Percentiles rank a stretch among this genome's conserved stretches.
These are phyloP conservation scores for Psittacara wagleri DNA, from an alignment of 2,113 vertebrate genomes.

Conservation along the genomic window DNA sequence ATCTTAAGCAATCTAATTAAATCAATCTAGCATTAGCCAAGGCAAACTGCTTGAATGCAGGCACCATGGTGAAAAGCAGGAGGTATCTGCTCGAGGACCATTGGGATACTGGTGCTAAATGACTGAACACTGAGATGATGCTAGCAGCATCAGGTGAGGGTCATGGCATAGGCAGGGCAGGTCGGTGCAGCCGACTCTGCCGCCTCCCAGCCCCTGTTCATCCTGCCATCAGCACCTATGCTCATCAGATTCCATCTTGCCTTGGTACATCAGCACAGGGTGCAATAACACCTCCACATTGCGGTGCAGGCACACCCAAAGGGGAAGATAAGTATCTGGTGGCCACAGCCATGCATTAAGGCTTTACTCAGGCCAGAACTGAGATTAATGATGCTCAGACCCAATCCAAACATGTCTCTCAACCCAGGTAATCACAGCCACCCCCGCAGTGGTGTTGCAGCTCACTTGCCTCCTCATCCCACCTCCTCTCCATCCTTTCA, in stretches of 20 bases:
- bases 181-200: neutral
- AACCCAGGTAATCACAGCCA: neutral
- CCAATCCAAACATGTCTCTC: neutral
- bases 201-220: neutral
- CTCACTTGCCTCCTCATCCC: neutral
- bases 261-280: neutral
- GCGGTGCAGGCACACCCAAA: neutral
- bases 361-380: neutral
- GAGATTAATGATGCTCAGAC: neutral
- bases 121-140: rapidly evolving
- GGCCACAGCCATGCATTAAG: neutral
- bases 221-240: neutral
- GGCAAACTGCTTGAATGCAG: neutral
- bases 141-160: rapidly evolving
- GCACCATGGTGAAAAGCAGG: neutral
- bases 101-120: neutral
- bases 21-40: neutral
- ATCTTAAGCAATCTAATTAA: neutral
- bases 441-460: neutral
- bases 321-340: conserved; percentile 44
- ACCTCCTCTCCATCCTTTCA: neutral
- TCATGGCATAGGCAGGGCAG: neutral
- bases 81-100: neutral
- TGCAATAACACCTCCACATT: neutral
- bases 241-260: neutral